Base-by-base conservation (phyloP, 2,113 vertebrate genomes). In the Cyanoramphus novaezelandiae region DNA sequence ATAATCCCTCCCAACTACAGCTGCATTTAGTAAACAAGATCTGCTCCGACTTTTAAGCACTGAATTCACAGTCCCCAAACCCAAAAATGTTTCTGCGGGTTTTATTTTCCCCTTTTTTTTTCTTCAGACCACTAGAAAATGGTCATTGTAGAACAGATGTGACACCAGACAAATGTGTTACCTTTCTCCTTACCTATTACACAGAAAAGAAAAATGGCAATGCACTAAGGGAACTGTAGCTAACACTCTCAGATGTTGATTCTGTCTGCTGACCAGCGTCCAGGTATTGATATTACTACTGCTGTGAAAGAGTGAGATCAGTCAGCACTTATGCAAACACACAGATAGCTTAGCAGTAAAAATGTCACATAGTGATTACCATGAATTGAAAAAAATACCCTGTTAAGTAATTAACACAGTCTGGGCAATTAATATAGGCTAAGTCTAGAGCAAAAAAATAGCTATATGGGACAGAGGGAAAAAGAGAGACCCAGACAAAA, bases 301-400 rank as follows among this genome's bases (percentile, higher is more conserved):
- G 90, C 87, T 86, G 87, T 7, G 43, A 88, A 88, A 82, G 78
- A 86, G 82, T 50, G 43, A 94, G 79, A 79, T 82, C 82, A 93
- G 76, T 80, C 85, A 96, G 92, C 93, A 94, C 75, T 88, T 94
- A 90, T 52, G 72, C 79, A 94, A 95, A 95, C 75, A 93, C 75
- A 77, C 55, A 80, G 49, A 74, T 13, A 77, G 82, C 90, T 95
- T 67, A 90, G 71, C 79, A 86, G 71, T 75, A 77, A 93, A 95
- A 92, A 53, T n/a, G 67, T 67, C 85, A 93, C 39, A 53, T 35
- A 74, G 81, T 75, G 81, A 95, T 59, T 86, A 92, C 35, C 62
- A 82, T 35, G 55, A 94, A 82, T 16, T 77, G 49, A 88, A 90
- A 92, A 92, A 90, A 92, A 55, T 17, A 91, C 28, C 44, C 82